phyloP scores from a whole-genome alignment of 2,888 invertebrate species.

The Andricus quercusramuli region DNA sequence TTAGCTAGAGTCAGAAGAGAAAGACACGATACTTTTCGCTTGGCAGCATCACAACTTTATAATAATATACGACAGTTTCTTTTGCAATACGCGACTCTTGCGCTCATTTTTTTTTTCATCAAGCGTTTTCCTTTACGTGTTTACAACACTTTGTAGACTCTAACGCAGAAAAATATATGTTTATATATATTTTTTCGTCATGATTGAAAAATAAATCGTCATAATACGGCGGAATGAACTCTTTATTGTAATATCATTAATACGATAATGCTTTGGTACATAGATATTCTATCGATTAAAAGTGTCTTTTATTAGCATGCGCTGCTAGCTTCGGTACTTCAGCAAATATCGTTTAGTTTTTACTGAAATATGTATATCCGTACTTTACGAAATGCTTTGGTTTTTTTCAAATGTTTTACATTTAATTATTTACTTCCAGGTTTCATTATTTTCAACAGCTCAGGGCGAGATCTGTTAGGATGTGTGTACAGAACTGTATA shows the following conservation, averaged over 20 bases:
- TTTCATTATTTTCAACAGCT: background rate
- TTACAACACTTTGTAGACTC: slow-evolving; percentile 49
- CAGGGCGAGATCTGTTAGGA: background rate
- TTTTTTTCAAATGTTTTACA: slow-evolving; percentile 44
- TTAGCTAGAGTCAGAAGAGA: slow-evolving; percentile 25
- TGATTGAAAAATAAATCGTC: slow-evolving; percentile 63
- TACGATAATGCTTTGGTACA: slow-evolving; percentile 34
- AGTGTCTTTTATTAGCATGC: slow-evolving; percentile 48
- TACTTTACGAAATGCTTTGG: background rate
- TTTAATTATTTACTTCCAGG: slow-evolving; percentile 38
- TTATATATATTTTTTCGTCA: slow-evolving; percentile 51
- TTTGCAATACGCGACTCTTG: slow-evolving; percentile 24
- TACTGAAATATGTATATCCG: background rate
- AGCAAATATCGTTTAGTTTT: slow-evolving; percentile 11
- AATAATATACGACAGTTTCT: slow-evolving; percentile 13
- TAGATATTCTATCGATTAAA: slow-evolving; percentile 15
- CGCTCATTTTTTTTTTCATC: slow-evolving; percentile 18
- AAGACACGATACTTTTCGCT: slow-evolving; percentile 38
- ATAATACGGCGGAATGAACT: slow-evolving; percentile 58
- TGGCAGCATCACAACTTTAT: slow-evolving; percentile 13
- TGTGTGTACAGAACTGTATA: background rate
- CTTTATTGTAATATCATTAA: slow-evolving; percentile 38
- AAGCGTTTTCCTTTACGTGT: slow-evolving; percentile 18
- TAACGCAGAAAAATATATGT: slow-evolving; percentile 64
- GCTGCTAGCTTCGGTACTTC: slow-evolving; percentile 44